These are phyloP conservation scores for Tachypleus tridentatus DNA, from an alignment of 1,140 invertebrate genomes.

Conservation along the genomic window DNA sequence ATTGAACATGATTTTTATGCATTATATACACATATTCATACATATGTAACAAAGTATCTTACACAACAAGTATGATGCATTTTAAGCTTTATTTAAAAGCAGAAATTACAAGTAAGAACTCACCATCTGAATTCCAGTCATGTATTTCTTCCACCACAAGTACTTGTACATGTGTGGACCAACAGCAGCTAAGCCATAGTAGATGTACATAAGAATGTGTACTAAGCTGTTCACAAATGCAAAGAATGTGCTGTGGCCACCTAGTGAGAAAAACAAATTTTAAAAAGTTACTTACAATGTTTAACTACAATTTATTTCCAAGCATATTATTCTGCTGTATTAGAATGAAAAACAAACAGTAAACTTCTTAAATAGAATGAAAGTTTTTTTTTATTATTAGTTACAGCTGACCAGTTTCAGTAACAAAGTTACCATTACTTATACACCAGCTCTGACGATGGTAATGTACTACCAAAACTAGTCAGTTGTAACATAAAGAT, in stretches of 20 bases:
- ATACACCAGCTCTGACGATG: too few species aligned
- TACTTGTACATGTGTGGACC: slow-evolving; percentile 41
- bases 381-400: too few species aligned
- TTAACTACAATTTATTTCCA: too few species aligned
- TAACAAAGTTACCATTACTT: too few species aligned
- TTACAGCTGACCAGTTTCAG: too few species aligned
- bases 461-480: too few species aligned
- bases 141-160: slow-evolving; percentile 45
- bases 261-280: slow-evolving; percentile 30
- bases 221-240: slow-evolving; percentile 71
- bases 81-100: background rate
- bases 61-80: too few species aligned
- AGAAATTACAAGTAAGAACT: slow-evolving; percentile 4
- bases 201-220: slow-evolving; percentile 46
- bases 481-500: too few species aligned
- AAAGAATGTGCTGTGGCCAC: slow-evolving; percentile 75
- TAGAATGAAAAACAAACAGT: too few species aligned
- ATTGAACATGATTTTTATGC: background rate
- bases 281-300: too few species aligned
- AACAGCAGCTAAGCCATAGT: slow-evolving; percentile 41
- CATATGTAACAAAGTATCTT: background rate
- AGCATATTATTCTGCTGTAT: too few species aligned
- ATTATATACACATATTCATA: background rate
- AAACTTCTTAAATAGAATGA: too few species aligned
- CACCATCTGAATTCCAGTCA: slow-evolving; percentile 42